Evolutionary conservation across 1,140 invertebrate species (phyloP).

Genomic region (Magallana angulata): DNA sequence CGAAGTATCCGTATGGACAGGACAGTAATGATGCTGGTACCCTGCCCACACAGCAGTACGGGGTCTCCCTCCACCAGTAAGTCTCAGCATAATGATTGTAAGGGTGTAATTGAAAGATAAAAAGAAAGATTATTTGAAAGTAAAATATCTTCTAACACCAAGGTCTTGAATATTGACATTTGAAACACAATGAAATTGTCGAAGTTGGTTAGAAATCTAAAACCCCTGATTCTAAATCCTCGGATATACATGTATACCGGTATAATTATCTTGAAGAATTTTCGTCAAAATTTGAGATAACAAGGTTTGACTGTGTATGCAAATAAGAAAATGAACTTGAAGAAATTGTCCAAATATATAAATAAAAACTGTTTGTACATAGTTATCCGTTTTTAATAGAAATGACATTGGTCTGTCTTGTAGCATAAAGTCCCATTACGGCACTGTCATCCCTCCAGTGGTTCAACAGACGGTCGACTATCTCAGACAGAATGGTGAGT

Average conservation of each 20-base stretch:
- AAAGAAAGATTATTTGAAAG: no score
- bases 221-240: no score
- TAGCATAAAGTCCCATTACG: slow-evolving; percentile 90
- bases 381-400: background rate
- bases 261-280: no score
- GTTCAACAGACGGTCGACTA: slow-evolving; percentile 93
- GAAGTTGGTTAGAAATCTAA: no score
- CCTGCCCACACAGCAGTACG: slow-evolving; percentile 92
- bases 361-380: background rate
- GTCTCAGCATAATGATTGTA: slow-evolving; percentile 51
- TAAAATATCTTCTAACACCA: no score
- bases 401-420: slow-evolving; percentile 59
- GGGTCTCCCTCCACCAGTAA: slow-evolving; percentile 91
- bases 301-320: no score
- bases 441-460: slow-evolving; percentile 91
- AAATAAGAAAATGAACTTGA: background rate
- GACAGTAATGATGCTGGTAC: slow-evolving; percentile 62
- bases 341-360: background rate
- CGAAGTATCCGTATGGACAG: slow-evolving; percentile 69
- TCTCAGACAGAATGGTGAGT: slow-evolving; percentile 85
- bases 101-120: no score
- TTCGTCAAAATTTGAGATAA: no score
- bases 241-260: no score
- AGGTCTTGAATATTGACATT: no score
- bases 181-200: no score